These are phyloP conservation scores for Zaprionus bogoriensis DNA, from an alignment of 2,888 invertebrate genomes.

Conservation along the genomic window DNA sequence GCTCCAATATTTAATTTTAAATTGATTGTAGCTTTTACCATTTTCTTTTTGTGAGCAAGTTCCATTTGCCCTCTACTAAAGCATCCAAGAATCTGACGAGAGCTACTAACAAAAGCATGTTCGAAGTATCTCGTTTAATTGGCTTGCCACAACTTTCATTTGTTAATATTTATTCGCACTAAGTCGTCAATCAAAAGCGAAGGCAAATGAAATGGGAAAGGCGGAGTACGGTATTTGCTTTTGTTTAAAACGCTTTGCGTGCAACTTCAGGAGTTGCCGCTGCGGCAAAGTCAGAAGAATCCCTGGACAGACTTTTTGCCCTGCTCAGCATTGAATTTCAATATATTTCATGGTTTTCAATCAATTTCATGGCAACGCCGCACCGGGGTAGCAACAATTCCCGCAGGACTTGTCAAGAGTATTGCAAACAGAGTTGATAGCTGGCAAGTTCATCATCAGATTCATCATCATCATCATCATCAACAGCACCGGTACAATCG, in stretches of 20 bases:
- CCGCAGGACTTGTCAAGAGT: conserved; percentile 70
- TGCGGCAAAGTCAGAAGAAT: conserved; percentile 26
- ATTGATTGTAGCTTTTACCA: no score
- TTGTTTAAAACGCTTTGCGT: conserved; percentile 34
- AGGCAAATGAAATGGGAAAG: conserved; percentile 3
- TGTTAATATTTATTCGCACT: neutral
- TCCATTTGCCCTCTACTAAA: neutral
- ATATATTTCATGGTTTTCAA: conserved; percentile 76
- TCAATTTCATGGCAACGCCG: conserved; percentile 65
- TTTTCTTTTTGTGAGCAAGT: no score
- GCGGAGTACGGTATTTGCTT: conserved; percentile 6
- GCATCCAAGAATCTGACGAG: no score
- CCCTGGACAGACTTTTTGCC: conserved; percentile 1
- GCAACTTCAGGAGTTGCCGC: conserved; percentile 3
- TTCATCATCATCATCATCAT: conserved; percentile 13
- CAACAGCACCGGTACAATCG: neutral
- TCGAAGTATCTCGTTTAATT: no score
- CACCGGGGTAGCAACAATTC: conserved; percentile 52
- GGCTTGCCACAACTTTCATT: neutral
- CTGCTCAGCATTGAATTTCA: conserved; percentile 66
- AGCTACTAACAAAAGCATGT: no score
- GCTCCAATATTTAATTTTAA: no score
- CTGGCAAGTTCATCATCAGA: conserved; percentile 46
- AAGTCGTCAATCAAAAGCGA: neutral
- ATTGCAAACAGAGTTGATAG: conserved; percentile 58